These are phyloP conservation scores for Macaria liturata DNA, from an alignment of 2,888 invertebrate genomes.

Conservation along the genomic window DNA sequence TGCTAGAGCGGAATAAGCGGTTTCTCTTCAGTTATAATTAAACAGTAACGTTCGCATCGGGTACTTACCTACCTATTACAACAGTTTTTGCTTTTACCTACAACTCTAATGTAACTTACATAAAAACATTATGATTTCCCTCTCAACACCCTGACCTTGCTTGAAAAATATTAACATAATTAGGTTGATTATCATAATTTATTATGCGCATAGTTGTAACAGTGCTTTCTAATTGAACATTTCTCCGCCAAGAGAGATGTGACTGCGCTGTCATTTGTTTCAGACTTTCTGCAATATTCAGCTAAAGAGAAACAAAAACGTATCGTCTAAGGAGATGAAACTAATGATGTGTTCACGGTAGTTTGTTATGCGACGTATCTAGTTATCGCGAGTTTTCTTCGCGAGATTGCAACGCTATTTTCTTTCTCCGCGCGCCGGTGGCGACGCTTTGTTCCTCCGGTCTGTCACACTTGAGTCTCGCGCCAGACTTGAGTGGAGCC, in stretches of 20 bases:
- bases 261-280: too few species aligned
- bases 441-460: constrained; percentile 4
- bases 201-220: constrained; percentile 18
- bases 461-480: too few species aligned
- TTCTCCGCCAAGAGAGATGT: neutral
- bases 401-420: constrained; percentile 8
- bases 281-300: too few species aligned
- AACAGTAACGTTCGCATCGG: neutral
- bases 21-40: constrained; percentile 2
- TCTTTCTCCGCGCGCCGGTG: constrained; percentile 8
- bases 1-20: neutral
- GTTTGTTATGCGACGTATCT: neutral
- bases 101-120: constrained; percentile 8
- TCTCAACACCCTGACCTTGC: constrained; percentile 20
- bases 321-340: too few species aligned
- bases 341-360: too few species aligned
- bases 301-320: too few species aligned
- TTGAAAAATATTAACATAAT: constrained; percentile 21
- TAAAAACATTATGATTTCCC: constrained; percentile 15
- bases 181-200: constrained; percentile 16
- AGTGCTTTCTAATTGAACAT: constrained; percentile 19
- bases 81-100: constrained; percentile 9
- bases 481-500: too few species aligned
- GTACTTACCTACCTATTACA: constrained; percentile 1
- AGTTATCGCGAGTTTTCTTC: constrained; percentile 11